Evolutionary conservation across 2,797 vertebrate genomes (phyloP).

Genomic region (Takifugu rubripes): DNA sequence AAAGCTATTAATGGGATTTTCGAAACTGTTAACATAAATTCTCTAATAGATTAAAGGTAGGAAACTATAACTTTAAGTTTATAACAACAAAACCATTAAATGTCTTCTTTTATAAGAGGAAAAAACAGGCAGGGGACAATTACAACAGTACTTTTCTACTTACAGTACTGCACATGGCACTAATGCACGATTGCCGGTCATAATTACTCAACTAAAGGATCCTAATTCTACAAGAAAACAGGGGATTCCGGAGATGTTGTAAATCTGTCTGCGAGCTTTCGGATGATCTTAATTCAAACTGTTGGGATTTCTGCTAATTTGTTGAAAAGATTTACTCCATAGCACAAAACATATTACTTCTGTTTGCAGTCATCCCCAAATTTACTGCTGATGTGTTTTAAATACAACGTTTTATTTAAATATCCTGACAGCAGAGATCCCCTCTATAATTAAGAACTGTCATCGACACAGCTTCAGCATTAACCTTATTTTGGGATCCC

Average conservation of each 20-base stretch:
- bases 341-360: slow-evolving; percentile 48
- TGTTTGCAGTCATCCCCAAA: slow-evolving; percentile 45
- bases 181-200: no score
- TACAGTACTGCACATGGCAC: no score
- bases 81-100: no score
- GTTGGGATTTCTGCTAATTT: slow-evolving; percentile 17
- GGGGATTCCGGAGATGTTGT: not conserved
- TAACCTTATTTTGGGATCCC: slow-evolving; percentile 25
- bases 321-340: slow-evolving; percentile 16
- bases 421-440: slow-evolving; percentile 40
- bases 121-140: no score
- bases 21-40: no score
- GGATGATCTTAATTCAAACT: not conserved
- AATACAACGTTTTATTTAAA: not conserved
- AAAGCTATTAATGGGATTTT: no score
- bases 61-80: no score
- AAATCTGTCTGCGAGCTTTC: not conserved
- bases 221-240: no score
- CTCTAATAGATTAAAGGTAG: no score
- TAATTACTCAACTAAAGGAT: no score
- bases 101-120: no score
- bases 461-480: slow-evolving; percentile 43
- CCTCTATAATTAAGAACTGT: slow-evolving; percentile 54
- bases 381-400: slow-evolving; percentile 30
- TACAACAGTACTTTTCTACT: no score